These are phyloP conservation scores for Anthopleura sola DNA, from an alignment of 64 coral and sea anemone genomes.

Conservation along the genomic window DNA sequence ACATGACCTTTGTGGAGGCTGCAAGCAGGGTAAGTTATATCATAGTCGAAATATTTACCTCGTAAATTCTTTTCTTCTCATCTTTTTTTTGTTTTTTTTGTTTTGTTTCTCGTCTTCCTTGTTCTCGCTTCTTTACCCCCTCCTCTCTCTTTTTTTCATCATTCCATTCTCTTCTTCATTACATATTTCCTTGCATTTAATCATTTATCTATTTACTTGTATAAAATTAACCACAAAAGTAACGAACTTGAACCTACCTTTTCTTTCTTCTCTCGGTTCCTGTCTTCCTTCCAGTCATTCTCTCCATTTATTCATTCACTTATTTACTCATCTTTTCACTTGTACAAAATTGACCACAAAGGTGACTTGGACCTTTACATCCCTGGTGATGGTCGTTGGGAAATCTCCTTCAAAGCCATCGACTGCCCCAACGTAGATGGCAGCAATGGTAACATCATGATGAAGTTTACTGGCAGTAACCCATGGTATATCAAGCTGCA, in stretches of 20 bases:
- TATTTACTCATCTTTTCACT: no score
- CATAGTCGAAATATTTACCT: not conserved
- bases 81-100: not conserved
- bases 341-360: not conserved
- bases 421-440: constrained; percentile 65
- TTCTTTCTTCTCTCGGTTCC: no score
- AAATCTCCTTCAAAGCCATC: constrained; percentile 57
- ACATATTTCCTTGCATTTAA: not conserved
- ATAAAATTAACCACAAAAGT: no score
- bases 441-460: constrained; percentile 43
- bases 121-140: not conserved
- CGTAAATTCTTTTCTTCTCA: not conserved
- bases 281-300: no score
- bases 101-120: no score
- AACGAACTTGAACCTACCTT: no score
- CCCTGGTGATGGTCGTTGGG: constrained; percentile 65
- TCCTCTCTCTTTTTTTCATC: not conserved
- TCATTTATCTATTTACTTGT: not conserved
- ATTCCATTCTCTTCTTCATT: not conserved
- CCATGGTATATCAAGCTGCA: constrained; percentile 74
- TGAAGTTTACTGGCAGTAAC: constrained; percentile 66
- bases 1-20: constrained; percentile 58
- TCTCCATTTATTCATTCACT: no score
- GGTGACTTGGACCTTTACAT: constrained; percentile 58
- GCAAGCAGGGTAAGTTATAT: constrained; percentile 52